Conservation (phyloP, 2,888 invertebrate genomes). For the Cremastinae sp. region DNA sequence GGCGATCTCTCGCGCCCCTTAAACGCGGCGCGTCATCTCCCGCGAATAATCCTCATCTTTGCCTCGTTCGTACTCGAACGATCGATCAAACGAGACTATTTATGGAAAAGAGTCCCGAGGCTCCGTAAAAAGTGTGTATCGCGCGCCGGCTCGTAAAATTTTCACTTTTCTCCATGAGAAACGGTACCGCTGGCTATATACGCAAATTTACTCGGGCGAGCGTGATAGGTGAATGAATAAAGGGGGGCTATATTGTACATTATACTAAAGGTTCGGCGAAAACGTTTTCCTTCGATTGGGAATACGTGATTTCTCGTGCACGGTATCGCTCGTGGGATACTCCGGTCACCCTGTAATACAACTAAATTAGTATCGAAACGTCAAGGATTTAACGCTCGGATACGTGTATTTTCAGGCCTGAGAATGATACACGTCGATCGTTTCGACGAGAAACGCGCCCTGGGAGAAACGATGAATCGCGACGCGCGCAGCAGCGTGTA, state of each 20-base stretch:
- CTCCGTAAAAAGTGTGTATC: no score
- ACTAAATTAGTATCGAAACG: slow-evolving; percentile 35
- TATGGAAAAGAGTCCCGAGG: no score
- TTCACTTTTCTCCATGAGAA: slow-evolving; percentile 15
- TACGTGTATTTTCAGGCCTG: slow-evolving; percentile 9
- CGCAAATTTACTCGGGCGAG: slow-evolving; percentile 36
- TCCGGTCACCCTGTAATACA: slow-evolving; percentile 27
- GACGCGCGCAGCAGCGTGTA: no score
- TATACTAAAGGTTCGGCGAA: slow-evolving; percentile 1
- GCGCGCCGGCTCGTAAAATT: neutral
- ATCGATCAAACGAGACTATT: no score
- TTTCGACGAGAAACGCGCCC: no score
- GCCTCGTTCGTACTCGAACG: no score
- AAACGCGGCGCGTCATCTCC: slow-evolving; percentile 20
- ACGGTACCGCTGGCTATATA: slow-evolving; percentile 6
- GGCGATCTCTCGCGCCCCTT: slow-evolving; percentile 27
- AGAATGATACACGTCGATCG: slow-evolving; percentile 29
- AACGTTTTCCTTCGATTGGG: slow-evolving; percentile 7
- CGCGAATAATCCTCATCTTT: no score
- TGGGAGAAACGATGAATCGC: no score
- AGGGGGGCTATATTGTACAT: slow-evolving; percentile 4
- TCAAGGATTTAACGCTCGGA: slow-evolving; percentile 6
- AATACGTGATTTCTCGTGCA: slow-evolving; percentile 14
- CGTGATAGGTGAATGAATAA: slow-evolving; percentile 49
- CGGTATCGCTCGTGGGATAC: slow-evolving; percentile 21